Evolutionary conservation across 2,113 vertebrate species (phyloP), one percentile per base, ranked within the genome.

Genomic region (Leucopsar rothschildi): DNA sequence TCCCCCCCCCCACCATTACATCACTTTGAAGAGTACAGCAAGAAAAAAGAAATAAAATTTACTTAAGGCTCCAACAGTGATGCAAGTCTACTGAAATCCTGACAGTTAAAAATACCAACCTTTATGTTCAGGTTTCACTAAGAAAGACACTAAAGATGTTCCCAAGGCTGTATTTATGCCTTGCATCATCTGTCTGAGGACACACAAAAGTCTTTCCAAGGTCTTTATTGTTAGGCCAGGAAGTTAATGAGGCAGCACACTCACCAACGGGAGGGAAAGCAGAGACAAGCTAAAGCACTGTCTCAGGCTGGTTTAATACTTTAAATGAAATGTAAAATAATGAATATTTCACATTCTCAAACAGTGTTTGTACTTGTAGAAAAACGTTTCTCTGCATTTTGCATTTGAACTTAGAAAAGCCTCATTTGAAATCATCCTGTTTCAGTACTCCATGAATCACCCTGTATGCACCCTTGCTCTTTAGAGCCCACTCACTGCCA

Each of bases 121-220:
- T 95, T 72, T 92, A 94, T 95, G 93, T 95, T 96, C 96, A 97
- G 87, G 96, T 93, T 95, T 92, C 87, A 97, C 95, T 97, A 88
- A 84, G 44, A 96, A 78, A 96, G 93, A 96, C 97, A 97, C 97
- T 95, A 93, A 96, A 98, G 97, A 97, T 95, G 93, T 97, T 96
- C 96, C 92, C 87, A 97, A 97, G 93, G 90, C 55, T 97, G 82
- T 93, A 85, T 89, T 49, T 83, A 86, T 69, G 95, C 96, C 96
- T 98, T 95, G 97, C 95, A 98, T 97, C 96, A 96, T 98, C 97
- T 98, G 97, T 97, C 98, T 98, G 97, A 98, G 42, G 59, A 97
- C 90, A 98, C 83, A 96, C 96, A 97, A 95, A 97, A 98, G 98
- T 96, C 94, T 97, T 98, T 97, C 95, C 52, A 86, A 88, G 64